These are phyloP conservation scores for Elachura formosa DNA, from an alignment of 2,113 vertebrate genomes.

Conservation along the genomic window DNA sequence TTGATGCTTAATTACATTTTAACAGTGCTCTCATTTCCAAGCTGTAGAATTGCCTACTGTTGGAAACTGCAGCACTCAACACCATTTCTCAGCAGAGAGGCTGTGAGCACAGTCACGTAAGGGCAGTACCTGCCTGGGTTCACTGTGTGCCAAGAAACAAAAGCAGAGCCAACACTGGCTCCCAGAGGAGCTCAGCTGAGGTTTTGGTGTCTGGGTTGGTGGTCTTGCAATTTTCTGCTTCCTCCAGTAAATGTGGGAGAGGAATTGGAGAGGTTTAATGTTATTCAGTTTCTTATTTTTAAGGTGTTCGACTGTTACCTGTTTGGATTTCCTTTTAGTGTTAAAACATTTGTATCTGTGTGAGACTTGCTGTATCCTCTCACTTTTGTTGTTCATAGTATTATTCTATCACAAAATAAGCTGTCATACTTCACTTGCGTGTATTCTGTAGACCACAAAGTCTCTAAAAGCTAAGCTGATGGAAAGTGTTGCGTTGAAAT, in stretches of 20 bases:
- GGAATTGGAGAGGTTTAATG: not conserved
- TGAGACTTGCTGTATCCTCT: not conserved
- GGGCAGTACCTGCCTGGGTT: not conserved
- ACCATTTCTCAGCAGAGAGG: not conserved
- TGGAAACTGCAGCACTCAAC: fast-evolving
- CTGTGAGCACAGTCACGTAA: fast-evolving
- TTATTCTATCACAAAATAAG: not conserved
- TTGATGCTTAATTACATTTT: not conserved
- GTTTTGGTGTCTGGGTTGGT: not conserved
- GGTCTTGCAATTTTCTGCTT: not conserved
- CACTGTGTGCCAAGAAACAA: not conserved
- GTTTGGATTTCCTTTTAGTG: not conserved
- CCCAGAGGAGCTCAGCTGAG: not conserved
- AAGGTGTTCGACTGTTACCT: not conserved
- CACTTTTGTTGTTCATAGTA: fast-evolving
- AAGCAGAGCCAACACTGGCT: not conserved
- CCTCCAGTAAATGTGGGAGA: not conserved
- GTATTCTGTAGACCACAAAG: no score
- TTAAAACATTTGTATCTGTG: not conserved
- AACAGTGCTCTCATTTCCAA: fast-evolving
- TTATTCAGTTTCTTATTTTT: not conserved
- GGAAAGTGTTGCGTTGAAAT: not conserved
- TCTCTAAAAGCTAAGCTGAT: not conserved
- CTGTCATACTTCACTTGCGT: no score
- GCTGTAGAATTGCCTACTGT: not conserved